phyloP scores from a whole-genome alignment of 2,797 vertebrate genomes.

The Micropoecilia bifurca region DNA sequence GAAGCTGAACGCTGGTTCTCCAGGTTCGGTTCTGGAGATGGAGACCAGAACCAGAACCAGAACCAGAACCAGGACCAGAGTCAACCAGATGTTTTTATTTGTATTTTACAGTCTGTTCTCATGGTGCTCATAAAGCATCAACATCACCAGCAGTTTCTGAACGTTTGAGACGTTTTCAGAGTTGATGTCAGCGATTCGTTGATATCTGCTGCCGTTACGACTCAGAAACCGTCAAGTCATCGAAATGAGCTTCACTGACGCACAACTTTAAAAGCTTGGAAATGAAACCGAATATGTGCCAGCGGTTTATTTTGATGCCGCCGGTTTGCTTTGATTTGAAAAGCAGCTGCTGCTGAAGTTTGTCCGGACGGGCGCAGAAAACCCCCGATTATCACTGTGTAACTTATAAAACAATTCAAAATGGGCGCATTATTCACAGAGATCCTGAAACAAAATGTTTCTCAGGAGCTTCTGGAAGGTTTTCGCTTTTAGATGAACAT shows the following conservation, averaged over 20 bases:
- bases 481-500: neutral
- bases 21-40: too few species aligned
- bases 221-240: neutral
- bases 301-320: neutral
- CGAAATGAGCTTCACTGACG: neutral
- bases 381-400: neutral
- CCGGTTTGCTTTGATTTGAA: neutral
- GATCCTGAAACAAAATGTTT: neutral
- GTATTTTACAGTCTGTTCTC: neutral
- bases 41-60: too few species aligned
- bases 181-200: neutral
- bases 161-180: too few species aligned
- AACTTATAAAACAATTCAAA: neutral
- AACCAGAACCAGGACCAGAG: too few species aligned
- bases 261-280: neutral
- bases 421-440: neutral
- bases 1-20: too few species aligned
- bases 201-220: neutral
- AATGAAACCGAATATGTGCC: constrained; percentile 1
- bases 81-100: too few species aligned
- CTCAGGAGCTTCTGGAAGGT: neutral
- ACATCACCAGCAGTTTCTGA: too few species aligned
- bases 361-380: neutral
- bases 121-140: neutral
- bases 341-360: neutral